Base-by-base conservation (phyloP, 2,888 invertebrate species). In the Melitaea athalia region DNA sequence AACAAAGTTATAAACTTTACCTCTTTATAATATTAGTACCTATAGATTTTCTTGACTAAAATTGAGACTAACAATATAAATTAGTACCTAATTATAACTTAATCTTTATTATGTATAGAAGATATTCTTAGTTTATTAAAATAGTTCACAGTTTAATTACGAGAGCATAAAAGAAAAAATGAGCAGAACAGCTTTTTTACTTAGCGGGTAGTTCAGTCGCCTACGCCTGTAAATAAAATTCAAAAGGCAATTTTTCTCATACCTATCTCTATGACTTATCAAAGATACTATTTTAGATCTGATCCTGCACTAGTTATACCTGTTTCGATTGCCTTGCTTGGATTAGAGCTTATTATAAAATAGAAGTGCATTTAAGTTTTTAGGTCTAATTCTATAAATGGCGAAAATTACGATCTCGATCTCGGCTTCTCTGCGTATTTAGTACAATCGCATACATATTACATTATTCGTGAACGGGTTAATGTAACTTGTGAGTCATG, bases 261-360 rank as follows among this genome's bases (percentile, higher is more conserved):
- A 31, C 14, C n/a, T 55, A 55, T 5, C 14, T 33, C n/a, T 55
- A 33, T 33, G 53, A 55, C 59, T 67, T n/a, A 64, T 64, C 62
- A 55, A 67, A 59, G 57, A 64, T 33, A 55, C 53, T 55, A 55
- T 55, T 55, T 55, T 33, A 55, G 14, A 12, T n/a, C 31, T 11
- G 38, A 31, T 62, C 50, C 17, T 59, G 53, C 53, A 72, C 69
- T 59, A 24, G 71, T 62, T 52, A 49, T 71, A 69, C 71, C 49
- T 63, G 71, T 69, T 70, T 52, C 24, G 57, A 62, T 52, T 63
- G 45, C 47, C 53, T 57, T 61, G 24, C 64, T 59, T 62, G 70
- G 49, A 52, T 45, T 64, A 33, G 64, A 49, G n/a, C 3, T n/a
- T 10, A 31, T 59, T 59, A 49, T 38, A 38, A 38, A 38, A 59